Percentiles rank a stretch among this genome's conserved stretches.
Evolutionary conservation across 2,888 invertebrate genomes (phyloP).

Genomic region (Lycaena phlaeas): DNA sequence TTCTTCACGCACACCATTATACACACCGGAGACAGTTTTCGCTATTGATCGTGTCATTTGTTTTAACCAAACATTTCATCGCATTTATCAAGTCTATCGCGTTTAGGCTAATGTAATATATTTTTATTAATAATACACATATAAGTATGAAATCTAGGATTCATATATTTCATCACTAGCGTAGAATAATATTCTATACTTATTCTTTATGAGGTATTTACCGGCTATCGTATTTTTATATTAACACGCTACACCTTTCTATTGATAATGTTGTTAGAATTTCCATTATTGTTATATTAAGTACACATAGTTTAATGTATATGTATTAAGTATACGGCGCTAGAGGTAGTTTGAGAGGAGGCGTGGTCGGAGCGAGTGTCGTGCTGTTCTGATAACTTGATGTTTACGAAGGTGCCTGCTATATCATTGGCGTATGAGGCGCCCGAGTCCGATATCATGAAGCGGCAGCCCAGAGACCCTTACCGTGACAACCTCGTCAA

Average conservation of each 20-base stretch:
- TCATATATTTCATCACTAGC: constrained; percentile 54
- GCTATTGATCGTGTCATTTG: constrained; percentile 27
- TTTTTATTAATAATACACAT: constrained; percentile 27
- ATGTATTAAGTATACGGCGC: constrained; percentile 22
- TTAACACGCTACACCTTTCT: constrained; percentile 55
- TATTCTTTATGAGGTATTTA: constrained; percentile 40
- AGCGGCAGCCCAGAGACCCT: constrained; percentile 97
- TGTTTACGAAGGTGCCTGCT: constrained; percentile 92
- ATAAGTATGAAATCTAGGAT: constrained; percentile 41
- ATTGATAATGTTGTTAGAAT: constrained; percentile 43
- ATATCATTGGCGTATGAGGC: constrained; percentile 99
- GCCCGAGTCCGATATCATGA: constrained; percentile 99
- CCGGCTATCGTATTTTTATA: constrained; percentile 30
- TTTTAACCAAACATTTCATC: constrained; percentile 31
- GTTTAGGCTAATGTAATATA: constrained; percentile 23
- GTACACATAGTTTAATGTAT: constrained; percentile 31
- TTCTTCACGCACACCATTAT: constrained; percentile 57
- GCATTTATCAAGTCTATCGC: constrained; percentile 29
- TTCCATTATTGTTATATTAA: constrained; percentile 37
- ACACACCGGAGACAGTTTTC: constrained; percentile 33
- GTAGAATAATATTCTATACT: constrained; percentile 43
- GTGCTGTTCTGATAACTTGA: constrained; percentile 66
- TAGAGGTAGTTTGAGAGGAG: constrained; percentile 34
- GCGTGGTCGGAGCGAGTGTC: constrained; percentile 32
- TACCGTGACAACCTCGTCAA: constrained; percentile 99